Percentiles rank a stretch among this genome's conserved stretches.
Evolutionary conservation across 2,113 vertebrate species (phyloP).

Genomic region (Chaetorhynchus papuensis): DNA sequence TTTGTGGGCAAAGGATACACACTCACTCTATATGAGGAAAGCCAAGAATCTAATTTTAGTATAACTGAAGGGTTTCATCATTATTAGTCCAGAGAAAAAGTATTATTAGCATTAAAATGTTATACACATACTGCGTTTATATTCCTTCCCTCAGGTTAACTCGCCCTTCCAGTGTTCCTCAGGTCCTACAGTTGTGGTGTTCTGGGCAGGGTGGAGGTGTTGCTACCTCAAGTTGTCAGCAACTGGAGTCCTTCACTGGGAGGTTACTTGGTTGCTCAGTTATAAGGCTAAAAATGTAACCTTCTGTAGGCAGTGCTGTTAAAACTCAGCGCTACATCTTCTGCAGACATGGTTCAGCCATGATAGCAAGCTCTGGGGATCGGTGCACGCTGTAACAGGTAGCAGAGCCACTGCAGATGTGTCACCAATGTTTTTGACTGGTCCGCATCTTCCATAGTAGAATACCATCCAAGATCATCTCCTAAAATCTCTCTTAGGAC

Average conservation of each 20-base stretch:
- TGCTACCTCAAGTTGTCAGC: neutral
- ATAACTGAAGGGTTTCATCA: neutral
- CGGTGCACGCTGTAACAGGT: fast-evolving
- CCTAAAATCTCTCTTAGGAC: neutral
- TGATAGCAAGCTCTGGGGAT: neutral
- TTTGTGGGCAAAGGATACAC: neutral
- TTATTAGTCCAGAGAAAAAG: neutral
- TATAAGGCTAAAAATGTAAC: neutral
- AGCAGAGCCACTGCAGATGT: neutral
- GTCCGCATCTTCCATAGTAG: neutral
- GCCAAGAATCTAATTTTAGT: neutral
- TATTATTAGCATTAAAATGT: neutral
- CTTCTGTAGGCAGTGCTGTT: neutral
- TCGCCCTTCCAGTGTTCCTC: neutral
- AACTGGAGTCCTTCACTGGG: neutral
- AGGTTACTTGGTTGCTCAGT: neutral
- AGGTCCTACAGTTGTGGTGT: neutral
- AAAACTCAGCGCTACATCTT: neutral
- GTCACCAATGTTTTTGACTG: neutral
- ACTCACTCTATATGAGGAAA: neutral
- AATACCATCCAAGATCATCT: neutral
- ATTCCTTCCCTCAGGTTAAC: neutral
- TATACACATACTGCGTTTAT: neutral
- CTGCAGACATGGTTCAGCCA: neutral
- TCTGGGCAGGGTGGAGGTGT: neutral